Evolutionary conservation across 2,888 invertebrate genomes (phyloP), one percentile per base, ranked within the genome.

Genomic region (Lasiommata megera): DNA sequence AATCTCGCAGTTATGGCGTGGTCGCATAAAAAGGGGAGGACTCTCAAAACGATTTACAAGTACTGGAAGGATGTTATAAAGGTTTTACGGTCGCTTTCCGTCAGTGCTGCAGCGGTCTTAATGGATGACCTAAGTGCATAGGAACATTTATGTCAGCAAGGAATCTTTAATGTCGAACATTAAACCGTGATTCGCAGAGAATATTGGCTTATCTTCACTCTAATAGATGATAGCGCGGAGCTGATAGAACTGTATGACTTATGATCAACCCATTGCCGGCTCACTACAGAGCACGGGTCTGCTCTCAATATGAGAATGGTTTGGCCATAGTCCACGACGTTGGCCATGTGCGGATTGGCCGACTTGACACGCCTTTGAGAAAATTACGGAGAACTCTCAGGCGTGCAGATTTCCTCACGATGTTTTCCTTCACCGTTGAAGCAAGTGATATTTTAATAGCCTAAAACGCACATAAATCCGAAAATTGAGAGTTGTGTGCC

Each of bases 41-140:
- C 76, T 83, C 81, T 84, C 78, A 82, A 87, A 88, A 82, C 85
- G 88, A 76, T 88, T 88, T 88, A 89, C 88, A 88, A 88, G 89
- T 87, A 81, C 82, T 88, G 86, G 87, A 87, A 88, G 88, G 88
- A 88, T 88, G 88, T 88, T 87, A 86, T 90, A 89, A 89, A 88
- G 86, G 82, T 89, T 90, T 89, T 88, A 89, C 80, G 87, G 84
- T 82, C 84, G 79, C 84, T 84, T 87, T 86, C 82, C 84, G 83
- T 87, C 87, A 86, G 83, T 77, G 82, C 75, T 89, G 88, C 89
- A 86, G 77, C 79, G 79, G 79, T 76, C 84, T 83, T 90, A 90
- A 90, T 90, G 89, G 88, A 86, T 82, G 84, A 82, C 77, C 87
- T 90, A 88, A 90, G 89, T 90, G 89, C 89, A 88, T 82, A 82